phyloP scores from a whole-genome alignment of 2,113 vertebrate species.

The human region DNA sequence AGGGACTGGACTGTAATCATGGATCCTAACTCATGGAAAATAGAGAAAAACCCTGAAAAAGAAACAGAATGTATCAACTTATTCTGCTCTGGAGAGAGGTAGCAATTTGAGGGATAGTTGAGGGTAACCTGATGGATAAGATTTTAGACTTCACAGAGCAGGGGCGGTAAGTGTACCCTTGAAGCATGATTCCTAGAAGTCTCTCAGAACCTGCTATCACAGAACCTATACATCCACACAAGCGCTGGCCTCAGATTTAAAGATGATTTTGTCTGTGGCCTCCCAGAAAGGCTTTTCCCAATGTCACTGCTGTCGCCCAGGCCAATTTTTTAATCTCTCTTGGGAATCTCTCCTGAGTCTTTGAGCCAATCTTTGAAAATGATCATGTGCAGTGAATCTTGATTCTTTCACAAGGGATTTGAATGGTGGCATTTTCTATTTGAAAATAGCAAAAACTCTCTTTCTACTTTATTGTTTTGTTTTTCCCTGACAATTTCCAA shows the following conservation, averaged over 20 bases:
- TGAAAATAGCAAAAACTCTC: conserved; percentile 16
- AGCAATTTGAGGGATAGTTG: background rate
- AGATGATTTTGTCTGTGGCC: background rate
- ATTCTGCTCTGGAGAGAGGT: background rate
- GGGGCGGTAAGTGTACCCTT: too few relatives aligned
- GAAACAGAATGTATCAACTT: background rate
- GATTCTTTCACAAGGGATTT: background rate
- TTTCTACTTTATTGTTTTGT: background rate
- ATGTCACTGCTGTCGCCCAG: background rate
- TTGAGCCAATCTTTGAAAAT: background rate
- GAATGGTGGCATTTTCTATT: conserved; percentile 14
- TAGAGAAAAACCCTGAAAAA: background rate
- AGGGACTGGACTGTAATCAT: background rate
- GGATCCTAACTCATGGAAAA: background rate
- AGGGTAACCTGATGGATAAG: background rate
- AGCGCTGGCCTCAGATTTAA: background rate
- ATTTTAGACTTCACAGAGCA: background rate
- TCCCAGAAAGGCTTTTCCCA: background rate
- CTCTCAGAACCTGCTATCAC: background rate
- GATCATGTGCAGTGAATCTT: background rate
- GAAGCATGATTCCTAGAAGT: background rate
- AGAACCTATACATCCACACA: background rate
- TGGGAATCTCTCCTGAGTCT: background rate
- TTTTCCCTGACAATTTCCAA: conserved; percentile 7
- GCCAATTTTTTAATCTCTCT: background rate